phyloP scores from a whole-genome alignment of 1,140 invertebrate genomes.

The Drosophila simulans region DNA sequence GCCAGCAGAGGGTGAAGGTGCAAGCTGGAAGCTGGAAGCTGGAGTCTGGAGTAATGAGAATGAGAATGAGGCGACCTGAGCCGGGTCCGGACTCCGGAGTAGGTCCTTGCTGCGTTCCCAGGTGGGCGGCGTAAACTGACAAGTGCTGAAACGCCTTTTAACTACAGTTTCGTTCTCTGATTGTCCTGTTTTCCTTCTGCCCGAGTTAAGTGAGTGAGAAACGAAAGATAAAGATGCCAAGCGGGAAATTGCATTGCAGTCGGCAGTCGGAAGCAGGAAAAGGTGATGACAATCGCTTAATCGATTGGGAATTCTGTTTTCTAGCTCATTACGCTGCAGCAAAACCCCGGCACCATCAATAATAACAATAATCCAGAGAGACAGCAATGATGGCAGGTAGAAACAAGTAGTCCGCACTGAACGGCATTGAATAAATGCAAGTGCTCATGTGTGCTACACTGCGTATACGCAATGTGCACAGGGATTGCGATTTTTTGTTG shows the following conservation, averaged over 20 bases:
- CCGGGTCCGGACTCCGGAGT: background rate
- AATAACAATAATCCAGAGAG: constrained; percentile 48
- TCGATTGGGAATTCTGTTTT: constrained; percentile 22
- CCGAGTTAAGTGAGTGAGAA: constrained; percentile 57
- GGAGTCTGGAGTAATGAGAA: constrained; percentile 40
- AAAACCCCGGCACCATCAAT: constrained; percentile 16
- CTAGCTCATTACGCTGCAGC: constrained; percentile 24
- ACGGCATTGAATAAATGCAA: constrained; percentile 1
- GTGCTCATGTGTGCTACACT: constrained; percentile 29
- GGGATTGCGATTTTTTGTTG: constrained; percentile 17
- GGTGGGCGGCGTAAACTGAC: constrained; percentile 40
- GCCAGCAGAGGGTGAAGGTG: constrained; percentile 7
- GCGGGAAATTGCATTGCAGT: constrained; percentile 42
- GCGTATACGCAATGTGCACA: constrained; percentile 61
- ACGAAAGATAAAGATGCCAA: constrained; percentile 34
- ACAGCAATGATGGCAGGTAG: constrained; percentile 29
- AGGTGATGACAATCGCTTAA: constrained; percentile 37
- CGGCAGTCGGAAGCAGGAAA: constrained; percentile 13
- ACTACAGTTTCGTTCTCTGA: constrained; percentile 18
- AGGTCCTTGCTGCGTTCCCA: constrained; percentile 2
- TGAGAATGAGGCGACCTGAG: constrained; percentile 47
- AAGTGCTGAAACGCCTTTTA: constrained; percentile 48
- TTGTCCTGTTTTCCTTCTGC: constrained; percentile 4
- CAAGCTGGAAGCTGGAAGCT: too few species aligned
- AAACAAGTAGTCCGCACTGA: constrained; percentile 18